Conservation (phyloP, 1,140 invertebrate species). For the Zophobas atratus region DNA sequence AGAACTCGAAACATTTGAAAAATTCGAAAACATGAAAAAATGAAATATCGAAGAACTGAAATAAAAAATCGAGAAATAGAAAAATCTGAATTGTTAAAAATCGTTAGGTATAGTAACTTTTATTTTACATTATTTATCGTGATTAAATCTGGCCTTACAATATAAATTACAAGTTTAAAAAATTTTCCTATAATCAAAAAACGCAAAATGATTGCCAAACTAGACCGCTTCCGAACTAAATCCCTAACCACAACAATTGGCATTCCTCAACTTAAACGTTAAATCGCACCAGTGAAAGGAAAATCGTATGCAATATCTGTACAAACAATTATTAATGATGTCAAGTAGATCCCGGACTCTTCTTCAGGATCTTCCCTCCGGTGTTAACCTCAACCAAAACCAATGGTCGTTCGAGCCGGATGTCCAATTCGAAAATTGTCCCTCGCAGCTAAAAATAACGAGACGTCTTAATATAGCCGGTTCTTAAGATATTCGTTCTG, state of each 20-base stretch:
- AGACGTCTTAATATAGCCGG: too few relatives aligned
- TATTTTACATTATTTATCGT: slow-evolving; percentile 65
- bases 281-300: slow-evolving; percentile 56
- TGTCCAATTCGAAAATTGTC: too few relatives aligned
- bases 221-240: slow-evolving; percentile 21
- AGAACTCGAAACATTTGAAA: too few relatives aligned
- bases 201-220: slow-evolving; percentile 51
- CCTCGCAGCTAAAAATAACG: too few relatives aligned
- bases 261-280: slow-evolving; percentile 13
- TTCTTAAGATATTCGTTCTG: too few relatives aligned
- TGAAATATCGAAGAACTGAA: too few relatives aligned
- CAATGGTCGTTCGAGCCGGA: slow-evolving; percentile 11
- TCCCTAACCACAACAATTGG: slow-evolving; percentile 18
- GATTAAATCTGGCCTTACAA: slow-evolving; percentile 55
- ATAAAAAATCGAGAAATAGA: too few relatives aligned
- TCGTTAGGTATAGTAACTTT: slow-evolving; percentile 57
- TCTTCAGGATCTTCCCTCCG: slow-evolving; percentile 18
- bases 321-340: slow-evolving; percentile 63
- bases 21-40: too few relatives aligned
- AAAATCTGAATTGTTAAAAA: too few relatives aligned
- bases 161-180: slow-evolving; percentile 57
- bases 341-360: slow-evolving; percentile 43
- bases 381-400: slow-evolving; percentile 50
- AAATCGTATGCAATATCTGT: slow-evolving; percentile 58
- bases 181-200: slow-evolving; percentile 54